These are phyloP conservation scores for Porites lutea DNA, from an alignment of 64 coral and sea anemone species.

Conservation along the genomic window DNA sequence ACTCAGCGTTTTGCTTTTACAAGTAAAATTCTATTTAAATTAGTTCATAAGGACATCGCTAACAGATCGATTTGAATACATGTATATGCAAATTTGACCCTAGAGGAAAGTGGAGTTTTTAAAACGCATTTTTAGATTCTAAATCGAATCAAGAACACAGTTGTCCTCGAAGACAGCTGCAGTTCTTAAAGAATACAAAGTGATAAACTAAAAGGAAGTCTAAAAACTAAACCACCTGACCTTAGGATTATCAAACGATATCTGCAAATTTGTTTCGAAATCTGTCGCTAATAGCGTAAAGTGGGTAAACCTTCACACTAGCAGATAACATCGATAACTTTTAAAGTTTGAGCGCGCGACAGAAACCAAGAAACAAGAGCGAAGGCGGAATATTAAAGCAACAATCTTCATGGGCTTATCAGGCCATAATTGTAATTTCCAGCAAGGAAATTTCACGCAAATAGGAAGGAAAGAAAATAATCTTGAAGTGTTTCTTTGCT, in stretches of 20 bases:
- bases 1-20: too few species aligned
- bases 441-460: not conserved
- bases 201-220: constrained; percentile 25
- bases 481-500: constrained; percentile 15
- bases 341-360: not conserved
- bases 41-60: too few species aligned
- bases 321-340: not conserved
- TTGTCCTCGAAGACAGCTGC: not conserved
- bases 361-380: not conserved
- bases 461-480: not conserved
- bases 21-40: too few species aligned
- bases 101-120: not conserved
- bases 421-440: not conserved
- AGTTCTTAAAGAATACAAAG: not conserved
- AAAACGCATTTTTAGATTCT: not conserved
- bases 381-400: constrained; percentile 28
- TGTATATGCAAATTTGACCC: not conserved
- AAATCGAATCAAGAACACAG: not conserved
- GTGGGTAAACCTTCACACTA: not conserved
- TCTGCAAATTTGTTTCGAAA: constrained; percentile 33
- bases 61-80: too few species aligned
- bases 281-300: constrained; percentile 14
- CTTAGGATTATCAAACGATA: constrained; percentile 31
- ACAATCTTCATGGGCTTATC: not conserved
- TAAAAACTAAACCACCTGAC: not conserved